Conservation (phyloP, 2,113 vertebrate genomes). For the Megaceryle maxima region DNA sequence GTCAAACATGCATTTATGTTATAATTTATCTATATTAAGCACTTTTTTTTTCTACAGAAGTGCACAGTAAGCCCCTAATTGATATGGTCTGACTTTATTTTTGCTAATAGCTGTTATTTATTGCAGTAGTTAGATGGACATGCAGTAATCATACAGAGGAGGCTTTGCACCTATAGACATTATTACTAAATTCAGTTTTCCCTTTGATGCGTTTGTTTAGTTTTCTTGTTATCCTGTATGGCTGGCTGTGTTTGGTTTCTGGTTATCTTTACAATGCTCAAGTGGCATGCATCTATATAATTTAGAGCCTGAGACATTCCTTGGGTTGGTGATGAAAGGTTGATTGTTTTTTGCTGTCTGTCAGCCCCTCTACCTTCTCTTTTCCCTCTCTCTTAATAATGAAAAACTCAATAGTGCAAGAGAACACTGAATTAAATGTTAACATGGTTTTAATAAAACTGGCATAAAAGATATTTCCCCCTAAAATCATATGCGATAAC, state of each 20-base stretch:
- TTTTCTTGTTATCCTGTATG: not conserved
- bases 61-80: not conserved
- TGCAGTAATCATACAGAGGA: not conserved
- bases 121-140: not conserved
- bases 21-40: not conserved
- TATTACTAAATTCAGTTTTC: not conserved
- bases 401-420: not conserved
- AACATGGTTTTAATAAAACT: not conserved
- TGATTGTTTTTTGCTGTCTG: not conserved
- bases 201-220: not conserved
- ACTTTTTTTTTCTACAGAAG: not conserved
- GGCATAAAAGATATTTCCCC: not conserved
- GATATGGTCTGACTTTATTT: not conserved
- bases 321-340: not conserved
- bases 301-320: not conserved
- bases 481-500: not conserved
- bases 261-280: not conserved
- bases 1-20: constrained; percentile 6
- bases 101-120: not conserved
- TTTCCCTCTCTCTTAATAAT: not conserved
- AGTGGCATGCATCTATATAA: not conserved
- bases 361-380: not conserved
- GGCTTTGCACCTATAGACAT: not conserved
- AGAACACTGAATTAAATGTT: not conserved
- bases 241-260: not conserved